Conservation (phyloP, 37 sponge, comb jelly and placozoan species). For the Spongilla lacustris region DNA sequence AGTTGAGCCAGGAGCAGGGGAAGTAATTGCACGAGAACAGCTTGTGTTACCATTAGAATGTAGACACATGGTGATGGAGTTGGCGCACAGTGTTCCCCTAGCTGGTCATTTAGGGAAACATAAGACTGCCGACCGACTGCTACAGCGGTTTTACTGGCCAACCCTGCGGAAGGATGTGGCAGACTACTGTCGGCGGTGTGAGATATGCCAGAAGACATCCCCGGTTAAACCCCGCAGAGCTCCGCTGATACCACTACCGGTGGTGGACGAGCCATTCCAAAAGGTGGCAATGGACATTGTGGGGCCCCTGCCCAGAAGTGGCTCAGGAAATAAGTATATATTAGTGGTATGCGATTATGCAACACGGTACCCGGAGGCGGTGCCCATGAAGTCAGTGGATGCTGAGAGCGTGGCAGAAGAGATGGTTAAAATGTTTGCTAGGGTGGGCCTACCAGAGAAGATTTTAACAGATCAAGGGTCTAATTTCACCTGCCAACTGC, state of each 20-base stretch:
- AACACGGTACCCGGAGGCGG: slow-evolving; percentile 50
- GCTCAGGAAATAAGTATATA: slow-evolving; percentile 35
- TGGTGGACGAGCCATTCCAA: slow-evolving; percentile 34
- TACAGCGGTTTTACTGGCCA: slow-evolving; percentile 57
- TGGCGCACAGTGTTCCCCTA: slow-evolving; percentile 41
- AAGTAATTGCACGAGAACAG: slow-evolving; percentile 17
- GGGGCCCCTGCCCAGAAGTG: slow-evolving; percentile 43
- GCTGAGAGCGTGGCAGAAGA: slow-evolving; percentile 53
- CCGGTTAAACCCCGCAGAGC: slow-evolving; percentile 5
- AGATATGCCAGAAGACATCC: slow-evolving; percentile 18
- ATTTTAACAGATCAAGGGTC: slow-evolving; percentile 56
- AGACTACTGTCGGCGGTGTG: slow-evolving; percentile 42
- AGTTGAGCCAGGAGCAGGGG: background rate
- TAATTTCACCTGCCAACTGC: slow-evolving; percentile 25
- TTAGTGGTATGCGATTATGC: slow-evolving; percentile 44
- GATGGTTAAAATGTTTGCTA: slow-evolving; percentile 33
- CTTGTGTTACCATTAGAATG: slow-evolving; percentile 43
- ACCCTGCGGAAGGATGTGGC: slow-evolving; percentile 36
- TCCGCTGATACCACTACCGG: slow-evolving; percentile 45
- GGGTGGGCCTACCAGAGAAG: slow-evolving; percentile 35
- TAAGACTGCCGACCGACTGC: slow-evolving; percentile 41
- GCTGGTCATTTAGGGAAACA: slow-evolving; percentile 60
- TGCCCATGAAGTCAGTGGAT: slow-evolving; percentile 33
- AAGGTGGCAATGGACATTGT: slow-evolving; percentile 62
- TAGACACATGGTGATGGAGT: slow-evolving; percentile 9